A percentile compares a stretch with the other conserved stretches of the same genome.
Evolutionary conservation across 2,113 vertebrate species (phyloP).

Genomic region (Eurypyga helias): DNA sequence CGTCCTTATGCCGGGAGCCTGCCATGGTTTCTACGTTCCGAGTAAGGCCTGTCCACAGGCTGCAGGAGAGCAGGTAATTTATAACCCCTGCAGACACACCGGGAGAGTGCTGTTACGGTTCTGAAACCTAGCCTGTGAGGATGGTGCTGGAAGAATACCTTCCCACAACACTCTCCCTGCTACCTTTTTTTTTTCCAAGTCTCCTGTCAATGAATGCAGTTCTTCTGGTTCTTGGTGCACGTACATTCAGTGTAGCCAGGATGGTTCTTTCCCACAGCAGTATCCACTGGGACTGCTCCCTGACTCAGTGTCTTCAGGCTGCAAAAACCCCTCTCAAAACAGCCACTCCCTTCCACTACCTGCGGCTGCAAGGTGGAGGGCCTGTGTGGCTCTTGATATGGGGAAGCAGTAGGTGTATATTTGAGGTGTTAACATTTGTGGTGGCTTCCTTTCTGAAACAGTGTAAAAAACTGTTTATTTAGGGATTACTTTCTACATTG

Average conservation of each 20-base stretch:
- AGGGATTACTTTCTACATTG: neutral
- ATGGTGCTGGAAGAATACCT: neutral
- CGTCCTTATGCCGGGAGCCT: neutral
- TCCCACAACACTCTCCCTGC: neutral
- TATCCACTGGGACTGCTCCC: neutral
- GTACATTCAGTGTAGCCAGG: neutral
- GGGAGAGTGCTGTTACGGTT: neutral
- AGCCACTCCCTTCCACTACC: neutral
- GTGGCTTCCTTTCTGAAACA: neutral
- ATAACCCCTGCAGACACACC: neutral
- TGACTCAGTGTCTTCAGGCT: neutral
- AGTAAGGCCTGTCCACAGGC: neutral
- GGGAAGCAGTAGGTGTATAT: neutral
- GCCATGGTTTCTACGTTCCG: neutral
- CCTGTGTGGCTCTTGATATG: neutral
- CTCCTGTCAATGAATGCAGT: neutral
- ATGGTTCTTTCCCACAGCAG: neutral
- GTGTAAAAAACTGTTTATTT: neutral
- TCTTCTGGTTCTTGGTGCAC: neutral
- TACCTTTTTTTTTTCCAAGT: neutral
- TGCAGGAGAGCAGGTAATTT: neutral
- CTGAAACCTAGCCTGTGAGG: neutral
- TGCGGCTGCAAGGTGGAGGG: neutral
- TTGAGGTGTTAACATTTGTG: neutral
- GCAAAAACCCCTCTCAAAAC: neutral